Conservation (phyloP, 1,140 invertebrate species). For the Dufourea novaeangliae region DNA sequence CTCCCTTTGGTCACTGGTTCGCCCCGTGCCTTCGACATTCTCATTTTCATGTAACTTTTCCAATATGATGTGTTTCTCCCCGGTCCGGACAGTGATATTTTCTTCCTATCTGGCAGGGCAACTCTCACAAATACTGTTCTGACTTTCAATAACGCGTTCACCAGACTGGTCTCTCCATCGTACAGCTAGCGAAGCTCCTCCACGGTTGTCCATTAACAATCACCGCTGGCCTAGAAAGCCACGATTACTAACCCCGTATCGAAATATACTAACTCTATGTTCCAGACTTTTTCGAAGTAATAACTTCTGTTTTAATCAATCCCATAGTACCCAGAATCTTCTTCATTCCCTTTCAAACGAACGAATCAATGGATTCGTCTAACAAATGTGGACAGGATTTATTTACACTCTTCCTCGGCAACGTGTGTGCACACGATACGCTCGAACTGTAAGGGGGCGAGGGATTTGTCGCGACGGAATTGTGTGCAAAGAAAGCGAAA, state of each 20-base stretch:
- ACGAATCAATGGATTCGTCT: background rate
- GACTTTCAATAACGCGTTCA: constrained; percentile 8
- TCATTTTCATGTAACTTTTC: constrained; percentile 22
- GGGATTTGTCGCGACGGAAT: constrained; percentile 4
- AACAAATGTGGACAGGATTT: background rate
- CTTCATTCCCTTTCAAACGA: background rate
- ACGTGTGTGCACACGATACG: background rate
- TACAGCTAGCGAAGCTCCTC: background rate
- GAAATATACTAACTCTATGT: background rate
- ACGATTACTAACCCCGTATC: background rate
- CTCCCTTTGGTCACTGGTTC: constrained; percentile 3
- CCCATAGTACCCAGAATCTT: background rate
- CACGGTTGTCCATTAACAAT: constrained; percentile 1
- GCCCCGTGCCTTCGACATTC: constrained; percentile 8
- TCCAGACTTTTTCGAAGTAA: background rate
- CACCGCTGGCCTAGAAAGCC: background rate
- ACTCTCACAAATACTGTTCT: constrained; percentile 6
- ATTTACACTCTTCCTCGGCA: background rate
- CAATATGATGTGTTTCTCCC: constrained; percentile 15
- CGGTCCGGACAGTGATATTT: constrained; percentile 4
- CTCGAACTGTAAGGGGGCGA: background rate
- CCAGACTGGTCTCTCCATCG: background rate
- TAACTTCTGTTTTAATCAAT: background rate
- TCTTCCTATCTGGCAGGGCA: background rate
- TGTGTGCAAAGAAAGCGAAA: constrained; percentile 14